These are phyloP conservation scores for Bagarius yarrelli DNA, from an alignment of 2,113 vertebrate species.

Conservation along the genomic window DNA sequence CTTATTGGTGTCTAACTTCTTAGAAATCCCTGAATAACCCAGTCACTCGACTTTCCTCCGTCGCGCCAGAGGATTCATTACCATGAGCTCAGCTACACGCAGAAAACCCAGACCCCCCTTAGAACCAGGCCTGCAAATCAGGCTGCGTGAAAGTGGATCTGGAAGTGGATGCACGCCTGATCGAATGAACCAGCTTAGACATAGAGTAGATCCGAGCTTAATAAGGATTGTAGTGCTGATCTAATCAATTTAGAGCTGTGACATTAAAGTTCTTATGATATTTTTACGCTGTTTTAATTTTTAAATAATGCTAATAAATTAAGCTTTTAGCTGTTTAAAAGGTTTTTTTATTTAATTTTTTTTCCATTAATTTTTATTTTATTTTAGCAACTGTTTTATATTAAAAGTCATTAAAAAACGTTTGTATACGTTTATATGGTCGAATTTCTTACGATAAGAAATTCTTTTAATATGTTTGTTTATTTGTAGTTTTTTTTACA, in stretches of 20 bases:
- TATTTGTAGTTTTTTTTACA: background rate
- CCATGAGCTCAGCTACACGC: constrained; percentile 61
- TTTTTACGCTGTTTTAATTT: background rate
- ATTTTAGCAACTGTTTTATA: too few relatives aligned
- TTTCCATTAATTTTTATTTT: too few relatives aligned
- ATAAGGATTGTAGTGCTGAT: background rate
- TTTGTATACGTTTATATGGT: too few relatives aligned
- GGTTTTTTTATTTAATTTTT: too few relatives aligned
- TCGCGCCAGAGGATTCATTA: constrained; percentile 62
- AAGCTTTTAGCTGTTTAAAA: too few relatives aligned
- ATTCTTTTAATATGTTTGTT: background rate
- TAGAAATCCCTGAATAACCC: constrained; percentile 54
- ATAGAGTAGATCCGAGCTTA: too few relatives aligned
- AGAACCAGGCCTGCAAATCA: background rate
- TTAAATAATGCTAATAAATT: background rate
- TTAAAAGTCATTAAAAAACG: too few relatives aligned
- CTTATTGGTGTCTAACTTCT: background rate
- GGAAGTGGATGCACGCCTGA: constrained; percentile 1
- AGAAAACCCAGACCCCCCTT: constrained; percentile 48
- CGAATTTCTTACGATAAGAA: background rate
- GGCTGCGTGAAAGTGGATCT: background rate
- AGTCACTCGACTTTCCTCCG: constrained; percentile 55
- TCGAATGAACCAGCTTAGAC: background rate
- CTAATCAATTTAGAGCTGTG: background rate
- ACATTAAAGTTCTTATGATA: background rate